phyloP scores from a whole-genome alignment of 35 echinoderm and acorn worm species.

The Holothuria glaberrima region DNA sequence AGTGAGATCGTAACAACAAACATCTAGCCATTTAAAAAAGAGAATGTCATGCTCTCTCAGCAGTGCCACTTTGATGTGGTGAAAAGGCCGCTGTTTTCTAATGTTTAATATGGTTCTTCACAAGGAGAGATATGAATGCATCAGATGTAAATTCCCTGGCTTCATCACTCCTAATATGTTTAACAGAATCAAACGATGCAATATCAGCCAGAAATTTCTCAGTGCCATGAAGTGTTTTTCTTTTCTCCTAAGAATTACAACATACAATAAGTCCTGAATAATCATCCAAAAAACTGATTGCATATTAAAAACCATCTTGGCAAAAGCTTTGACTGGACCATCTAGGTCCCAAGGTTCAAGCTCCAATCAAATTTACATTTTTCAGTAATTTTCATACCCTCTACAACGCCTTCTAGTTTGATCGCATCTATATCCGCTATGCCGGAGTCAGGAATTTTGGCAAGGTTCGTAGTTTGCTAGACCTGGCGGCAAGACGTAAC shows the following conservation, averaged over 20 bases:
- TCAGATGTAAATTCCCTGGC: slow-evolving; percentile 40
- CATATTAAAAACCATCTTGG: slow-evolving; percentile 62
- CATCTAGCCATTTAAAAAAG: slow-evolving; percentile 64
- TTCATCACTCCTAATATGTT: slow-evolving; percentile 48
- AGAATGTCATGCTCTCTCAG: slow-evolving; percentile 50
- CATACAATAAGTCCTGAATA: slow-evolving; percentile 57
- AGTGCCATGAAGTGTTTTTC: no score
- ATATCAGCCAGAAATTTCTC: no score
- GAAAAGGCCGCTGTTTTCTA: slow-evolving; percentile 43
- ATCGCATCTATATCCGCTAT: no score
- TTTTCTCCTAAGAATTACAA: no score
- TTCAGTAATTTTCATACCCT: no score
- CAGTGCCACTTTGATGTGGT: slow-evolving; percentile 55
- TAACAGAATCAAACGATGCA: neutral
- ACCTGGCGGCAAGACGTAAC: no score
- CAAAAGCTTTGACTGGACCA: slow-evolving; percentile 18
- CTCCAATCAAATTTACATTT: no score
- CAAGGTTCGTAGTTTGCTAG: no score
- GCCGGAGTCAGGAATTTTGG: no score
- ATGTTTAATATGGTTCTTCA: slow-evolving; percentile 46
- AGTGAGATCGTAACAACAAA: slow-evolving; percentile 50
- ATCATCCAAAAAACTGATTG: slow-evolving; percentile 56
- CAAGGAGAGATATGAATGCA: slow-evolving; percentile 20
- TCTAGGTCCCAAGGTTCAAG: slow-evolving; percentile 46
- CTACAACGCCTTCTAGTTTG: no score